Percentiles rank a stretch among this genome's conserved stretches.
Evolutionary conservation across 2,797 vertebrate genomes (phyloP).

Genomic region (Pseudomugil gertrudae): DNA sequence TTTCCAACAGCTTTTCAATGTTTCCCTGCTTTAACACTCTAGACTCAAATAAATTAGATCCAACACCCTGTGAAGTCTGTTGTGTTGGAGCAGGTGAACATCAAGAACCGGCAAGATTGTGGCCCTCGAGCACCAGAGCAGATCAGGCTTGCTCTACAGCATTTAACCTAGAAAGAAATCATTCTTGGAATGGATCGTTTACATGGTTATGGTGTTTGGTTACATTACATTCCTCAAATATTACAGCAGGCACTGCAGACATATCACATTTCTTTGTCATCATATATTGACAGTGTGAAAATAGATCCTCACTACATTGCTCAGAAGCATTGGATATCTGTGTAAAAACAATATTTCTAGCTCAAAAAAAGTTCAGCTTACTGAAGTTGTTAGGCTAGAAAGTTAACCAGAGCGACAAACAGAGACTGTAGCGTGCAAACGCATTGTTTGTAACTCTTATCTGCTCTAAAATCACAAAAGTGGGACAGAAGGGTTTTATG

Average conservation of each 20-base stretch:
- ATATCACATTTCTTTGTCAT: conserved; percentile 48
- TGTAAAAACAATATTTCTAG: background rate
- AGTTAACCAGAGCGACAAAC: background rate
- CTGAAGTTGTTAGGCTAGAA: background rate
- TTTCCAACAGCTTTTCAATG: no score
- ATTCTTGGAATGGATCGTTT: background rate
- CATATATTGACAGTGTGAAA: conserved; percentile 43
- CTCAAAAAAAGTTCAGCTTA: background rate
- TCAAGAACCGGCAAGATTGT: background rate
- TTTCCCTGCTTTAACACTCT: background rate
- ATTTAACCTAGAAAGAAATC: background rate
- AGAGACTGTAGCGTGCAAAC: background rate
- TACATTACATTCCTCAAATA: conserved; percentile 53
- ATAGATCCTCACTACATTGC: conserved; percentile 31
- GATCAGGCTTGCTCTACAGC: background rate
- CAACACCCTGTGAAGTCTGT: no score
- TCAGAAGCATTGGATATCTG: background rate
- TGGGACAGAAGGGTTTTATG: conserved; percentile 22
- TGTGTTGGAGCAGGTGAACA: no score
- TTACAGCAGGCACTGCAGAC: conserved; percentile 5
- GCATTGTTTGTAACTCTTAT: background rate
- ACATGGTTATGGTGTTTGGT: conserved; percentile 30
- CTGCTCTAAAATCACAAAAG: conserved; percentile 16
- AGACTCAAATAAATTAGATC: no score
- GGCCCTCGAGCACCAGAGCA: no score